Conservation (phyloP, 2,888 invertebrate genomes). For the Gisinianus flammeolus region DNA sequence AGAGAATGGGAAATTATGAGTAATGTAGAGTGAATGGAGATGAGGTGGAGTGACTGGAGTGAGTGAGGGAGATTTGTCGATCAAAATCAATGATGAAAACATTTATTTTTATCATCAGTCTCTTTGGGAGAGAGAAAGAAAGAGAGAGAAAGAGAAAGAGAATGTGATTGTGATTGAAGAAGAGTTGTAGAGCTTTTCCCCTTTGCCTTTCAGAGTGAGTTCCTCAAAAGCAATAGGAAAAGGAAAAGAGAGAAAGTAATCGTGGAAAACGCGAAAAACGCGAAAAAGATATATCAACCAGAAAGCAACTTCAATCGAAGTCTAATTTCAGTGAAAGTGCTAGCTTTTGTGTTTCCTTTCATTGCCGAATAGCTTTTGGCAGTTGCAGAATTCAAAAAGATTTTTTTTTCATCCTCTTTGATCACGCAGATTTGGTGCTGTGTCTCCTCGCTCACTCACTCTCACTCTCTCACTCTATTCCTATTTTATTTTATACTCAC, state of each 20-base stretch:
- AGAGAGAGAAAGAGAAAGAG: constrained; percentile 5
- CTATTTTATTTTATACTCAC: neutral
- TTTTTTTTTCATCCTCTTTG: constrained; percentile 54
- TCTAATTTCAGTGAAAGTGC: constrained; percentile 59
- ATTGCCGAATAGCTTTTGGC: constrained; percentile 59
- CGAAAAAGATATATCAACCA: constrained; percentile 56
- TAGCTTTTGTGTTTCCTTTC: constrained; percentile 58
- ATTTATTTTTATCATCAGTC: constrained; percentile 45
- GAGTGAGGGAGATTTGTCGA: constrained; percentile 47
- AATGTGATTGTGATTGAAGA: neutral
- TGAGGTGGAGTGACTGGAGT: constrained; percentile 29
- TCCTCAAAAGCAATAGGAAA: no score
- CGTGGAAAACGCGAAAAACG: constrained; percentile 52
- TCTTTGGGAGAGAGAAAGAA: constrained; percentile 1
- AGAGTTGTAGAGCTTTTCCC: neutral
- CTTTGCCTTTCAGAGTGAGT: neutral
- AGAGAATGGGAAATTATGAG: constrained; percentile 9
- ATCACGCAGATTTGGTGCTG: constrained; percentile 53
- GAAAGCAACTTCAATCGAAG: constrained; percentile 59
- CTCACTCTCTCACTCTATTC: neutral
- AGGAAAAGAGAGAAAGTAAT: constrained; percentile 52
- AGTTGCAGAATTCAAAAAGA: constrained; percentile 55
- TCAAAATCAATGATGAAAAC: constrained; percentile 53
- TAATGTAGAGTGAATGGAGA: constrained; percentile 41
- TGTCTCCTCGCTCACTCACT: constrained; percentile 7